Evolutionary conservation across 2,113 vertebrate genomes (phyloP), one percentile per base, ranked within the genome.

Genomic region (Gasterosteus nipponicus): DNA sequence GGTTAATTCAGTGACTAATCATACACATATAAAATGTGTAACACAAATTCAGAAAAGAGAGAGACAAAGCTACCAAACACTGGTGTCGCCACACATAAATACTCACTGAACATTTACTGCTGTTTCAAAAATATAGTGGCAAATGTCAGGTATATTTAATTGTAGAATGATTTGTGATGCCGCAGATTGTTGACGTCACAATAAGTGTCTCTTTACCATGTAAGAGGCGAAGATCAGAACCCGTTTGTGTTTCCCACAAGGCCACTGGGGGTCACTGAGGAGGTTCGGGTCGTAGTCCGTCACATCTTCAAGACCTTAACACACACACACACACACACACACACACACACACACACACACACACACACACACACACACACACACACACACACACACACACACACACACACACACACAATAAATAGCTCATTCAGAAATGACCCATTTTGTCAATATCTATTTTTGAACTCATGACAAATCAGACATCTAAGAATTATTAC

Each of bases 191-290:
- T 51, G 18, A n/a, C 8, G 22, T 22, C 10, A 19, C 18, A 18
- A 0, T 18, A 22, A 53, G 11, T 8, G 33, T 49, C 5, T 62
- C 66, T 77, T 94, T 87, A 97, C 97, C 98, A 99, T 99, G 90
- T 99, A 98, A 1, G 97, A 99, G 10, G 97, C 96, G 41, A 99
- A 99, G 93, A 99, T 97, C 85, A 99, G 96, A 49, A 99, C 98
- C 9, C 98, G 93, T 85, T 99, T 99, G 85, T 99, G 97, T 89
- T 99, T 99, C 82, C 98, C 98, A 78, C 98, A 99, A 26, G 97
- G 97, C 98, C 98, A 99, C 81, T 97, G 98, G 5, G 97, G 98
- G 88, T 99, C 96, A 33, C 96, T 97, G 82, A 99, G 94, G 72
- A 99, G 89, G 91, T 97, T 93, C 4, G 98, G 97, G 87, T 99